Conservation (phyloP, 2,113 vertebrate genomes). For the Plecotus auritus region DNA sequence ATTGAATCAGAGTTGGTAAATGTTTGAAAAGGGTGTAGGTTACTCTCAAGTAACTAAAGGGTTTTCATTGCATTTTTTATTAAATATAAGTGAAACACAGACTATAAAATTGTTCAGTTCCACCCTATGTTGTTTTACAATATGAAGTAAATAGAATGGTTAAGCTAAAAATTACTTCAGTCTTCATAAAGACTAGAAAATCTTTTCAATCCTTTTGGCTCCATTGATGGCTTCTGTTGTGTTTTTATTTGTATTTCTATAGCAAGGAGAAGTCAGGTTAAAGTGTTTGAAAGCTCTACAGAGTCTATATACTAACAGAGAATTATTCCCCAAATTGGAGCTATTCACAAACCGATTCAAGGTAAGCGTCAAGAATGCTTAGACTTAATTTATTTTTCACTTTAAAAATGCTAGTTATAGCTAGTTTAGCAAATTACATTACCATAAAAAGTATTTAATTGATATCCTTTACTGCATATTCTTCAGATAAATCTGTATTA, state of each 20-base stretch:
- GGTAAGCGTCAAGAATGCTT: conserved; percentile 81
- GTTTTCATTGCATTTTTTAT: conserved; percentile 18
- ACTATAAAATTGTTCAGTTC: not conserved
- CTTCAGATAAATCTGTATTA: not conserved
- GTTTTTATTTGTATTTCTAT: conserved; percentile 76
- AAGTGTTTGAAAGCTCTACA: conserved; percentile 99
- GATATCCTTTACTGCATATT: not conserved
- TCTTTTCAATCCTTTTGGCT: conserved; percentile 33
- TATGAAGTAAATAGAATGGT: conserved; percentile 53
- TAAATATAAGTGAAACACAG: not conserved
- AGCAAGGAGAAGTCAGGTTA: conserved; percentile 99
- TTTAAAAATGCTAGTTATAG: not conserved
- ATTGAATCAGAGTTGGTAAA: conserved; percentile 17
- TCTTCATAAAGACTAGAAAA: conserved; percentile 48
- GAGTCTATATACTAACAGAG: conserved; percentile 97
- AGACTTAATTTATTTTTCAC: not conserved
- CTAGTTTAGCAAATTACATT: not conserved
- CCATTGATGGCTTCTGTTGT: conserved; percentile 59
- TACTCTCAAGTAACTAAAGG: not conserved
- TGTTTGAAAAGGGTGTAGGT: not conserved
- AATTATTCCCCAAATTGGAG: conserved; percentile 97
- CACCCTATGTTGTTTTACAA: not conserved
- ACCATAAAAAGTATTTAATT: not conserved
- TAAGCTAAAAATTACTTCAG: conserved; percentile 58
- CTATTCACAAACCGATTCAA: conserved; percentile 99